Evolutionary conservation across 2,113 vertebrate genomes (phyloP).

Genomic region (Ibidorhyncha struthersii): DNA sequence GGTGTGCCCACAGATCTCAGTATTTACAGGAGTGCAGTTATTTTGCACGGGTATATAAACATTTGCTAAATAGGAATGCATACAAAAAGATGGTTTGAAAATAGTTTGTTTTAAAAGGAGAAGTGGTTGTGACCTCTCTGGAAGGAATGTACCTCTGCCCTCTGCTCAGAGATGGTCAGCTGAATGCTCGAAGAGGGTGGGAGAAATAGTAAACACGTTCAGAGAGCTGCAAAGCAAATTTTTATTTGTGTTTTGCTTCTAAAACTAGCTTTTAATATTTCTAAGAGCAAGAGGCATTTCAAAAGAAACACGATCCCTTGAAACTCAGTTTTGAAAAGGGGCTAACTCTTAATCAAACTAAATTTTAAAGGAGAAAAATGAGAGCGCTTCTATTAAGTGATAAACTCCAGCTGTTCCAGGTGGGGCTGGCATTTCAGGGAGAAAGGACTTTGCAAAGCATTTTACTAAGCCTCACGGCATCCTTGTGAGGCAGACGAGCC

Average conservation of each 20-base stretch:
- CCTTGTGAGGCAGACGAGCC: no score
- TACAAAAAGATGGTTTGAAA: neutral
- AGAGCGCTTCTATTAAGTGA: neutral
- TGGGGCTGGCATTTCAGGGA: neutral
- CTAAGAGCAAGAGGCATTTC: neutral
- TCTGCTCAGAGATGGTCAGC: neutral
- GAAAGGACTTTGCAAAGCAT: neutral
- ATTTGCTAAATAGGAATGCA: neutral
- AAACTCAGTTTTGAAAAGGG: neutral
- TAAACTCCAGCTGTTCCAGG: neutral
- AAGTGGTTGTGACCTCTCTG: neutral
- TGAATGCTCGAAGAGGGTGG: neutral
- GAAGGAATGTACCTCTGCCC: conserved; percentile 11
- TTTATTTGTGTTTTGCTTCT: conserved; percentile 1
- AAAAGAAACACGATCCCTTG: neutral
- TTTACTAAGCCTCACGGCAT: neutral
- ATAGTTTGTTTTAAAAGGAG: neutral
- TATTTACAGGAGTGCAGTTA: neutral
- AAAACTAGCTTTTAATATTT: neutral
- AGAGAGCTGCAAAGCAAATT: neutral
- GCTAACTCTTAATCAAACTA: neutral
- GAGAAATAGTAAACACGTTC: neutral
- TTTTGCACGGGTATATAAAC: neutral
- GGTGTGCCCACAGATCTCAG: neutral
- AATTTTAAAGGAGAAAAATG: neutral